Conservation (phyloP, 2,113 vertebrate genomes). For the Mastomys coucha region DNA sequence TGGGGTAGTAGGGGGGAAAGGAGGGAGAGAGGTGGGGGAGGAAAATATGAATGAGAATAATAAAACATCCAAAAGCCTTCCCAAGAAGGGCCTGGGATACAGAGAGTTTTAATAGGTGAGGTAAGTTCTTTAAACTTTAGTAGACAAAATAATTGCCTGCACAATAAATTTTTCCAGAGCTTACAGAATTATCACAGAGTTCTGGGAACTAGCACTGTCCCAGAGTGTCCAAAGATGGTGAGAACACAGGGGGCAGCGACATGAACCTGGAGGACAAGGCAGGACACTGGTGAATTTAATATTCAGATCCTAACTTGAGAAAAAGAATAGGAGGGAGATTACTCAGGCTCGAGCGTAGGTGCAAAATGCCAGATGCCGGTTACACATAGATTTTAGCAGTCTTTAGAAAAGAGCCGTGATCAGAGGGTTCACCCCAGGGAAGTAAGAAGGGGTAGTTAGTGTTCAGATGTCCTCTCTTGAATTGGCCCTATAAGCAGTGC, state of each 20-base stretch:
- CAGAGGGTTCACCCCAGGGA: neutral
- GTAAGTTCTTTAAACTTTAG: slow-evolving; percentile 42
- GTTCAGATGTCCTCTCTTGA: slow-evolving; percentile 16
- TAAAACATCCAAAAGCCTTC: neutral
- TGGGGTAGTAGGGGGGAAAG: no score
- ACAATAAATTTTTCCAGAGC: slow-evolving; percentile 20
- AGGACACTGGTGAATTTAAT: neutral
- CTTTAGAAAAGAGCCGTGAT: slow-evolving; percentile 36
- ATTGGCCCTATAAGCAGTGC: neutral
- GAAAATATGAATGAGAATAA: neutral
- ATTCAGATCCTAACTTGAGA: neutral
- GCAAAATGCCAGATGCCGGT: neutral
- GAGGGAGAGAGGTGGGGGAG: no score
- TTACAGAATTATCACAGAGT: neutral
- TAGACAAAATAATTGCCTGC: slow-evolving; percentile 56
- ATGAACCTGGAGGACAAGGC: no score
- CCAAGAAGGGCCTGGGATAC: neutral
- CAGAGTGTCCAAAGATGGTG: neutral
- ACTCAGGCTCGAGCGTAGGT: neutral
- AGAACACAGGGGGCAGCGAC: neutral
- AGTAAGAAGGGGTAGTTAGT: neutral
- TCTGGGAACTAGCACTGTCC: slow-evolving; percentile 14
- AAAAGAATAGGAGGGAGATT: neutral
- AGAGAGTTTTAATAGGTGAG: slow-evolving; percentile 43
- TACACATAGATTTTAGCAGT: neutral